Evolutionary conservation across 2,113 vertebrate genomes (phyloP).

Genomic region (Ophthalmolycus amberensis): DNA sequence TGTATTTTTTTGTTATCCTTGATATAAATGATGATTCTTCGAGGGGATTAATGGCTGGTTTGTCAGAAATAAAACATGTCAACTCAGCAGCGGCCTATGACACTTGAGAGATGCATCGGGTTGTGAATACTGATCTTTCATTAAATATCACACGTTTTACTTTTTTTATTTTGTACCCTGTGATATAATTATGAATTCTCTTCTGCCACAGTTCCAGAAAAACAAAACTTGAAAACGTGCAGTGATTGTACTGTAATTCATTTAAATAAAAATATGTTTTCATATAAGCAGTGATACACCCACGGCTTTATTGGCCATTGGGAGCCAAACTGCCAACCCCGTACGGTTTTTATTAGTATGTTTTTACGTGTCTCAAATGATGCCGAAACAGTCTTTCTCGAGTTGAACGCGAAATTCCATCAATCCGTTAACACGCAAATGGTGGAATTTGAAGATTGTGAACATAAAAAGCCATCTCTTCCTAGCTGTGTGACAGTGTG

Average conservation of each 20-base stretch:
- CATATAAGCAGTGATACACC: not conserved
- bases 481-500: conserved; percentile 28
- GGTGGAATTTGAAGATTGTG: not conserved
- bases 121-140: conserved; percentile 18
- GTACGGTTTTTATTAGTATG: not conserved
- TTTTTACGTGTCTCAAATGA: not conserved
- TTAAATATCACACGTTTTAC: conserved; percentile 2
- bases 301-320: not conserved
- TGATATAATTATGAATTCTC: not conserved
- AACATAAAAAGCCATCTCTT: conserved; percentile 2
- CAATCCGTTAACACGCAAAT: not conserved
- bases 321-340: not conserved
- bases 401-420: not conserved
- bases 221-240: not conserved
- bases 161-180: not conserved
- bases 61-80: conserved; percentile 41
- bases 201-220: not conserved
- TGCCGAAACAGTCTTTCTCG: not conserved
- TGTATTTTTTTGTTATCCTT: conserved; percentile 10
- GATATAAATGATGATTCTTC: conserved; percentile 25
- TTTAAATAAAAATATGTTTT: not conserved
- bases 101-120: not conserved
- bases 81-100: conserved; percentile 35
- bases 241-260: not conserved
- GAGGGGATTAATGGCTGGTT: conserved; percentile 27